Base-by-base conservation (phyloP, 2,888 invertebrate genomes). In the Agrotis segetum region DNA sequence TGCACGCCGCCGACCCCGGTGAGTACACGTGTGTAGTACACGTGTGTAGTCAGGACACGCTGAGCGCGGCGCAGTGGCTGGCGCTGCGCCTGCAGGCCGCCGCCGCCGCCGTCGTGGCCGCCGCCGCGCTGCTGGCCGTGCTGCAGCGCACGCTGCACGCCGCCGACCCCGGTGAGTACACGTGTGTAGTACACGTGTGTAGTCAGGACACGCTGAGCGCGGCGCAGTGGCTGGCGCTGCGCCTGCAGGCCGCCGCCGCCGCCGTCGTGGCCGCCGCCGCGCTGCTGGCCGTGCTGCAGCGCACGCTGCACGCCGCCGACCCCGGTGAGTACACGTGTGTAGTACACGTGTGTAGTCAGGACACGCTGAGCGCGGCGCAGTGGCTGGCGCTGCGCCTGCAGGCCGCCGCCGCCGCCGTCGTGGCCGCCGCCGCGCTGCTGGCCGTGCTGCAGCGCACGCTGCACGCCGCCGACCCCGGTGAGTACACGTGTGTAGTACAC, bases 341-440 rank as follows among this genome's bases (percentile, higher is more conserved):
- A 40, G n/a, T n/a, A n/a, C n/a, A n/a, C n/a, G n/a, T n/a, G n/a
- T n/a, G n/a, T n/a, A n/a, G n/a, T n/a, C n/a, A n/a, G n/a, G n/a
- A n/a, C n/a, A n/a, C n/a, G n/a, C n/a, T n/a, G n/a, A n/a, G 98
- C 0, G 98, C 98, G 1, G 97, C 98, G 69, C 98, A 98, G 90
- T 99, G 99, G 99, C 96, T 99, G 34, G 97, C 97, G 77, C 95
- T 99, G 83, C 97, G 99, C 65, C 96, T 99, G 85, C 99, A 99
- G 93, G 97, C 98, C 61, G 97, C 97, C 74, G 95, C 98, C 70
- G 97, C 98, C 79, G 97, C 97, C 63, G 97, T 98, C 29, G 93
- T 98, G 29, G 93, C 86, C 60, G 93, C 86, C 74, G 93, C 94
- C 79, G 95, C 94, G 65, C 82, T 87, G 81, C 88, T 92, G 16